Base-by-base conservation (phyloP, 1,140 invertebrate species). In the Calephelis nemesis region DNA sequence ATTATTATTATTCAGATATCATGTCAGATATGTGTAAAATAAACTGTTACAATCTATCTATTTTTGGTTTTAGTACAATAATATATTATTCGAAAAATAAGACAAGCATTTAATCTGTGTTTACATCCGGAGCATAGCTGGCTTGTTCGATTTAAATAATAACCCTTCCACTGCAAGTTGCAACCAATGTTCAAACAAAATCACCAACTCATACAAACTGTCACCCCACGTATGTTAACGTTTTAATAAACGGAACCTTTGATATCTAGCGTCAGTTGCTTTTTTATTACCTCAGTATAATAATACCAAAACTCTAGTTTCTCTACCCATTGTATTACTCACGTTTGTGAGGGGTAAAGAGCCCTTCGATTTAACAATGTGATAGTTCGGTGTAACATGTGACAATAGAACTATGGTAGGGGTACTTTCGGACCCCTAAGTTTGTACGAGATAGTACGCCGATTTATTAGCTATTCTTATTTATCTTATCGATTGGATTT, bases 401-500 rank as follows among this genome's bases (percentile, higher is more conserved):
- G 58, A 60, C 58, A 60, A 60, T 60, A 60, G 52, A 42, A 39
- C 30, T 60, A n/a, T 60, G 11, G 19, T 39, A 60, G 54, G 54
- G 54, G 54, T 60, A 40, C 54, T 40, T 40, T 5, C 10, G 30
- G 54, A 30, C 54, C 54, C 54, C 54, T 12, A 60, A 60, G 30
- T 60, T 40, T 39, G n/a, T 60, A n/a, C 54, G 54, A 60, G 54
- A 60, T 60, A 58, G 54, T 39, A 39, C 12, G 39, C 54, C 54
- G 54, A 60, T 60, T 60, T 60, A 60, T 60, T 60, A 60, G 54
- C 54, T 60, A 60, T 60, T 60, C 54, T 60, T 60, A 12, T 4
- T 60, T 60, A 60, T 60, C 54, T 60, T 60, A 40, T 60, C 30
- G 19, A 60, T 40, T 39, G 54, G 54, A 60, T 60, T 60, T 60